Evolutionary conservation across 2,797 vertebrate genomes (phyloP), one percentile per base, ranked within the genome.

Genomic region (Acanthurus tractus): DNA sequence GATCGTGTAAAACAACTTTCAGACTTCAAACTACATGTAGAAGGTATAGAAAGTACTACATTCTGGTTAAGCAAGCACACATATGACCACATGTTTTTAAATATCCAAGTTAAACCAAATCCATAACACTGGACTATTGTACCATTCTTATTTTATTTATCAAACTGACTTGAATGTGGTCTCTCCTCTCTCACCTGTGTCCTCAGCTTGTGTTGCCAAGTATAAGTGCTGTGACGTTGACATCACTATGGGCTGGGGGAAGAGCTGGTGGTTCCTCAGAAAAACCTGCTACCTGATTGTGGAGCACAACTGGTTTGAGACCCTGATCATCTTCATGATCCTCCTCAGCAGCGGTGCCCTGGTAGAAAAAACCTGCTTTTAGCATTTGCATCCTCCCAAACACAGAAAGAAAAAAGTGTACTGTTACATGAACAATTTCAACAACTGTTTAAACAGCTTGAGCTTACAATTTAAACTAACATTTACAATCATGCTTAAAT

Each of bases 261-360:
- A 99, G 86, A 91, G 44, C 2, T 99, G 98, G 98, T 99, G 98
- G 98, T 98, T 95, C 88, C 93, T 99, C 84, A 94, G 98, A 83
- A 99, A 99, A 92, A 99, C 98, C 73, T 99, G 98, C 92, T 99
- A 98, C 83, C 95, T 99, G 54, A 99, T 99, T 0, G 98, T 99
- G 83, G 98, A 99, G 53, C 98, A 99, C 90, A 99, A 99, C 71
- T 99, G 98, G 98, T 99, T 99, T 86, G 98, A 99, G 93, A 98
- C 97, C 14, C 96, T 99, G 93, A 99, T 99, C 95, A 99, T 99
- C 96, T 99, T 99, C 69, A 99, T 99, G 98, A 99, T 99, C 89
- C 96, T 99, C 0, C 96, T 99, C 75, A 99, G 98, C 88, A 99
- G 98, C 0, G 98, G 98, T 0, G 98, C 98, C 56, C 93, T 99